Evolutionary conservation across 2,797 vertebrate species (phyloP), one percentile per base, ranked within the genome.

Genomic region (Natrix natrix): DNA sequence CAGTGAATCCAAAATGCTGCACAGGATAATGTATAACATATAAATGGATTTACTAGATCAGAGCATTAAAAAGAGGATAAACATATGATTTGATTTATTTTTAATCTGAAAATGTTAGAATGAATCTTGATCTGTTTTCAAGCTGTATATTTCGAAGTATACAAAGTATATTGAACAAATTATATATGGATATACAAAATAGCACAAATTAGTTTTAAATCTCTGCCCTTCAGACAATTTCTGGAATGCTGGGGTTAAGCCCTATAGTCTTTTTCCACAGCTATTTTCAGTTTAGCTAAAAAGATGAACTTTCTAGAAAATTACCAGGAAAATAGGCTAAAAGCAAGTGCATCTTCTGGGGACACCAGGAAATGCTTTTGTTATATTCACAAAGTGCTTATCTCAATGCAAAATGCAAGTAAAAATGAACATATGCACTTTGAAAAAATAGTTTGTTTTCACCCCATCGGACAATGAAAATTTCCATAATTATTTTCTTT

Each of bases 381-480:
- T 95, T 93, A 54, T 92, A 95, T 95, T 95, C 94, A 54, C 94
- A 95, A 96, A 96, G 95, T 92, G 96, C 94, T 93, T 66, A 91
- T 92, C 95, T 97, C 96, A 97, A 96, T 95, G 89, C 91, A 94
- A 94, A 93, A 93, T 95, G 93, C 37, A 92, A 95, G 93, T 96
- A 95, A 93, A 96, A 97, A 96, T 74, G 96, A 95, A 96, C 92
- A 22, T 95, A 20, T 96, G 94, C 91, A 95, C 26, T 83, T 69
- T 7, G 1, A 32, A 96, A 95, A 96, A 96, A 97, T 95, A 96
- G 97, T 97, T 97, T 95, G 93, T 93, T 95, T 97, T 98, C 94
- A 97, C 95, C 97, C 97, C 94, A 96, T 48, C 24, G 95, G 95
- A 96, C 95, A 94, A 96, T 63, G 91, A 91, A 96, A 95, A 96